Conservation (phyloP, 2,113 vertebrate species). For the Mobula birostris region DNA sequence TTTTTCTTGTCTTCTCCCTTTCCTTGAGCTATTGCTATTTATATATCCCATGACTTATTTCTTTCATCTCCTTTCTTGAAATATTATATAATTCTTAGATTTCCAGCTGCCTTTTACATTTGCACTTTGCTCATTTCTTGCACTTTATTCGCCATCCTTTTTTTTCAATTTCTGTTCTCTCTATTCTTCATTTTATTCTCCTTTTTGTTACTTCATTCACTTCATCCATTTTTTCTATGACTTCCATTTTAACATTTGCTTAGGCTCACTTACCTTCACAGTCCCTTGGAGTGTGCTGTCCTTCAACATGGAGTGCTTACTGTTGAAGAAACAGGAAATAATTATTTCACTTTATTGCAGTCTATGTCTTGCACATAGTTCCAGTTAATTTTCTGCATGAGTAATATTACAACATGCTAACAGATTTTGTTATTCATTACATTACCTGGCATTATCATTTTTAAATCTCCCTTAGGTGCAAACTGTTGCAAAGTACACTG, state of each 20-base stretch:
- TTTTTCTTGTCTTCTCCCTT: neutral
- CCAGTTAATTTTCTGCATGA: constrained; percentile 7
- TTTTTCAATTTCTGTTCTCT: neutral
- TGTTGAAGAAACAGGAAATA: constrained; percentile 47
- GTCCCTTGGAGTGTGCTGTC: constrained; percentile 81
- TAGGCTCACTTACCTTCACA: constrained; percentile 78
- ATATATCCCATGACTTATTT: neutral
- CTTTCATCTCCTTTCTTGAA: constrained; percentile 16
- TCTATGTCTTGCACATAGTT: neutral
- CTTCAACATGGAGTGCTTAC: constrained; percentile 87
- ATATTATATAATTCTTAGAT: neutral
- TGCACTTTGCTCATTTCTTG: neutral
- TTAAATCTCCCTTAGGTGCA: neutral
- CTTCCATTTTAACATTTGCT: neutral
- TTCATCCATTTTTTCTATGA: neutral
- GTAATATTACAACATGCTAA: constrained; percentile 1
- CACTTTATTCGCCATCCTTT: neutral
- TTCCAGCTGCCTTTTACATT: neutral
- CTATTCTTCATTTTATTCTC: neutral
- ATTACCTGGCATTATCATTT: neutral
- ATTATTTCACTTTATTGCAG: constrained; percentile 32
- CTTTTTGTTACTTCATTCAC: neutral
- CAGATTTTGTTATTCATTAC: neutral
- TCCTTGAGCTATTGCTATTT: neutral
- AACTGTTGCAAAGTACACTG: neutral